A percentile compares a stretch with the other conserved stretches of the same genome.
phyloP scores from a whole-genome alignment of 2,113 vertebrate genomes.

The Chaenogobius annularis region DNA sequence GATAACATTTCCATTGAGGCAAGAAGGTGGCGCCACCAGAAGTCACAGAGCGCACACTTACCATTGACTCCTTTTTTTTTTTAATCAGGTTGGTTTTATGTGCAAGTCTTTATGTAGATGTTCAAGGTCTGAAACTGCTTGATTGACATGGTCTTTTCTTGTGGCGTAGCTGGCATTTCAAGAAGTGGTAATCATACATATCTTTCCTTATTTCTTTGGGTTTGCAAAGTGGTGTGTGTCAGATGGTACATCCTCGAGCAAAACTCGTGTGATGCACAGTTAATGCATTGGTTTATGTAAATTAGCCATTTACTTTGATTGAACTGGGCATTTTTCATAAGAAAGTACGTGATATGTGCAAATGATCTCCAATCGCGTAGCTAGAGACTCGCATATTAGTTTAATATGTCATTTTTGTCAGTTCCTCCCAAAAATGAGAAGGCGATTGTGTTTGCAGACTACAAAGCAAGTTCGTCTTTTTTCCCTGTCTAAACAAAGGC shows the following conservation, averaged over 20 bases:
- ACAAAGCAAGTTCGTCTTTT: neutral
- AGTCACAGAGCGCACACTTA: too few species aligned
- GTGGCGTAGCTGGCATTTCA: neutral
- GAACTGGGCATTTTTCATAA: neutral
- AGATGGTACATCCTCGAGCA: neutral
- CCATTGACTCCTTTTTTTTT: too few species aligned
- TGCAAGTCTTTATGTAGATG: too few species aligned
- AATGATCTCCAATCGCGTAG: neutral
- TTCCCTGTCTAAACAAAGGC: slow-evolving; percentile 3
- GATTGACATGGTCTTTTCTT: neutral
- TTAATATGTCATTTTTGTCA: neutral
- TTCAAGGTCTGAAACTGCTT: neutral
- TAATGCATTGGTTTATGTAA: neutral
- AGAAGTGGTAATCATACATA: neutral
- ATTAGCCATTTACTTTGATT: neutral
- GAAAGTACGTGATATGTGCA: neutral
- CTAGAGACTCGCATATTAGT: neutral
- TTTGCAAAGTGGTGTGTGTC: neutral
- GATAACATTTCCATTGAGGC: too few species aligned
- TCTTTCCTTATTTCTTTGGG: neutral
- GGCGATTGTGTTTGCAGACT: neutral
- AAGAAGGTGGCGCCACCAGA: too few species aligned
- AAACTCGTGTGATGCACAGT: neutral
- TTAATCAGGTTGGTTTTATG: too few species aligned
- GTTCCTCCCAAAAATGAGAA: neutral